Conservation (phyloP, 2,113 vertebrate species). For the Lasiurus cinereus region DNA sequence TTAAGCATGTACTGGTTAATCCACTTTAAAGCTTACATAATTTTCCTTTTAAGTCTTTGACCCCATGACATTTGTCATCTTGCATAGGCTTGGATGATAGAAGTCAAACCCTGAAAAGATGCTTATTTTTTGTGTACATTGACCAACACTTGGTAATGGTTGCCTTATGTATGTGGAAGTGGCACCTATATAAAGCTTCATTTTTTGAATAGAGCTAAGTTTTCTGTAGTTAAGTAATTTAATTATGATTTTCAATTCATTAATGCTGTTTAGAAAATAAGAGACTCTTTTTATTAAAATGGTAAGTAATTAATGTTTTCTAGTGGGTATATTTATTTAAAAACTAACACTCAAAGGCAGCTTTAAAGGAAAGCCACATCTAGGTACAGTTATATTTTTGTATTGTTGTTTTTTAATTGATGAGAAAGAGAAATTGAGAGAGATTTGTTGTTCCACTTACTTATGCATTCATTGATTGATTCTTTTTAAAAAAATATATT, state of each 20-base stretch:
- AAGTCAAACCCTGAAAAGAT: constrained; percentile 18
- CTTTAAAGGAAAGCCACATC: constrained; percentile 9
- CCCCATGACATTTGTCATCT: not conserved
- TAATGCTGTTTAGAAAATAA: constrained; percentile 27
- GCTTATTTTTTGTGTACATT: not conserved
- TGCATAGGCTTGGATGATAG: not conserved
- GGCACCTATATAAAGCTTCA: not conserved
- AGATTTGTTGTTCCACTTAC: too few species aligned
- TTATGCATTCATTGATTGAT: too few species aligned
- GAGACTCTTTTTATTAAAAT: constrained; percentile 1
- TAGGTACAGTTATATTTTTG: not conserved
- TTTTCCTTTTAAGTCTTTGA: constrained; percentile 49
- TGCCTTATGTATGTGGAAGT: not conserved
- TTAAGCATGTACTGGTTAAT: constrained; percentile 6
- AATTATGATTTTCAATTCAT: constrained; percentile 23
- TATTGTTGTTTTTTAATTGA: not conserved
- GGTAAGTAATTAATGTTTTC: constrained; percentile 4
- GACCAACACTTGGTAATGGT: not conserved
- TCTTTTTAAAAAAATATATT: too few species aligned
- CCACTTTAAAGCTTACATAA: not conserved
- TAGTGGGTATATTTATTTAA: not conserved
- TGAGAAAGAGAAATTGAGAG: not conserved
- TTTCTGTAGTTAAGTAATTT: constrained; percentile 11
- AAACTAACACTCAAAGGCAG: constrained; percentile 19
- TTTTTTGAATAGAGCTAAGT: not conserved